Evolutionary conservation across 2,797 vertebrate species (phyloP), one percentile per base, ranked within the genome.

Genomic region (Gallinago solitaria): DNA sequence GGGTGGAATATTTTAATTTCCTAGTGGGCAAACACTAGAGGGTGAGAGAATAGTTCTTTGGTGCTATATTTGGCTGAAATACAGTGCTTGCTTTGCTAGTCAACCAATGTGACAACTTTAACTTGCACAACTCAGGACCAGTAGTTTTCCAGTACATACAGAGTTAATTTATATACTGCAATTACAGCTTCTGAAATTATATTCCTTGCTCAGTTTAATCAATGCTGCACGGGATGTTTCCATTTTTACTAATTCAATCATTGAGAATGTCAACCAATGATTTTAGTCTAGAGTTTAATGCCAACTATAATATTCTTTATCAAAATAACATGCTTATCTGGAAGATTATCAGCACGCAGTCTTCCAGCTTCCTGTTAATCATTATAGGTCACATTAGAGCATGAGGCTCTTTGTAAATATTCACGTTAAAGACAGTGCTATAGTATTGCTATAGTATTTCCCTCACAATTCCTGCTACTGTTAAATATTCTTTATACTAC

Each of bases 241-340:
- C 87, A 93, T 94, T 87, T 97, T 96, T 96, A 96, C 87, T 95
- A 95, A 97, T 95, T 97, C 97, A 95, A 64, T 89, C 91, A 85
- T 56, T 96, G 86, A 94, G 76, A 91, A 97, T 94, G 81, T 91
- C 88, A 95, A 95, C 83, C 94, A 69, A 16, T 96, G 16, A 93
- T 67, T 95, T 80, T 67, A 90, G 79, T 45, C 63, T 47, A 60
- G 33, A 75, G 43, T 94, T 95, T 94, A 93, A 96, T 96, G 90
- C 89, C 83, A 96, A 18, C 54, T 96, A 56, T 84, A 86, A 91
- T 81, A 92, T 71, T 95, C 71, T 91, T 96, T 87, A 96, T 85
- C 69, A 94, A 96, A 97, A 97, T 95, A 87, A 87, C 61, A 83
- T 48, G 47, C 37, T 84, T 95, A 68, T 83, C 89, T 96, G 39